These are phyloP conservation scores for Pammene aurita DNA, from an alignment of 2,888 invertebrate genomes.

Conservation along the genomic window DNA sequence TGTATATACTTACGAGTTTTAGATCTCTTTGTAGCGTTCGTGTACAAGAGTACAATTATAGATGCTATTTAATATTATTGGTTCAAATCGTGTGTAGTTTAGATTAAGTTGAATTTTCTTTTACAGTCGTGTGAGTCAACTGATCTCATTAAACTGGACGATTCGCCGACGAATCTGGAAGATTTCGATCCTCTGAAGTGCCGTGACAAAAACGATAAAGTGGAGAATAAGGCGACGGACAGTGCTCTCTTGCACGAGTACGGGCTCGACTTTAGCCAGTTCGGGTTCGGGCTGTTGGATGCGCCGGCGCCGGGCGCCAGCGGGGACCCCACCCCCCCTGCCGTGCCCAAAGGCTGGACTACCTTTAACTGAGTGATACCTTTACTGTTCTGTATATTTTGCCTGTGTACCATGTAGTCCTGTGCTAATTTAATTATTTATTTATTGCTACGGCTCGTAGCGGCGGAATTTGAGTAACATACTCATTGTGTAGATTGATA, in stretches of 20 bases:
- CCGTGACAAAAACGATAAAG: constrained; percentile 65
- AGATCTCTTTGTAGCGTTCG: constrained; percentile 13
- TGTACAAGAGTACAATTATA: neutral
- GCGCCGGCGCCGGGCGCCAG: constrained; percentile 47
- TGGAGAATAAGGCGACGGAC: constrained; percentile 76
- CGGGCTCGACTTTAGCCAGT: constrained; percentile 86
- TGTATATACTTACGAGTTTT: constrained; percentile 17
- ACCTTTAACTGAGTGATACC: constrained; percentile 67
- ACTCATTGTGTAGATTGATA: constrained; percentile 28
- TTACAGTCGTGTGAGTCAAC: constrained; percentile 76
- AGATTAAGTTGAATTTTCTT: constrained; percentile 64
- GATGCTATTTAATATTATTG: constrained; percentile 7
- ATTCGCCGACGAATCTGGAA: constrained; percentile 72
- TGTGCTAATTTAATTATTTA: constrained; percentile 45
- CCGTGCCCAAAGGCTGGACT: constrained; percentile 73
- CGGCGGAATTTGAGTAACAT: constrained; percentile 18
- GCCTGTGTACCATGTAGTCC: constrained; percentile 42
- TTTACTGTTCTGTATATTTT: constrained; percentile 36
- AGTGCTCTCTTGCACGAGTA: constrained; percentile 88
- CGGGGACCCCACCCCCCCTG: constrained; percentile 44
- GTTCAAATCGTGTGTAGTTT: constrained; percentile 37
- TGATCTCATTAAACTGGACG: constrained; percentile 78
- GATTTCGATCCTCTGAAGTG: constrained; percentile 75
- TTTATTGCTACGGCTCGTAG: constrained; percentile 15
- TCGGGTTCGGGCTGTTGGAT: constrained; percentile 69